Conservation (phyloP, 2,888 invertebrate genomes). For the Phlogophora meticulosa region DNA sequence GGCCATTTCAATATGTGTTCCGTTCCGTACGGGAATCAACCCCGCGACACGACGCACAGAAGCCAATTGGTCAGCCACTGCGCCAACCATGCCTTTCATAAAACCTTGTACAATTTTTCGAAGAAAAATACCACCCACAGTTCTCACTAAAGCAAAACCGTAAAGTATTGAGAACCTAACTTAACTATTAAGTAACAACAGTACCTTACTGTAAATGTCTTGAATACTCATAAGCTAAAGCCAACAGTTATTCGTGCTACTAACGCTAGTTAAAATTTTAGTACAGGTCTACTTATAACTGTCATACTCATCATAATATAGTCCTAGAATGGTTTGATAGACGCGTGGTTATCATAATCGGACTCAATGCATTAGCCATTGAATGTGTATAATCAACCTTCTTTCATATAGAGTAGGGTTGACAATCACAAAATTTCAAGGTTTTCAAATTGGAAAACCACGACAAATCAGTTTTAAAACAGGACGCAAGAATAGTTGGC, state of each 20-base stretch:
- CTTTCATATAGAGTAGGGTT: background rate
- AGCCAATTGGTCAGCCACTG: too few species aligned
- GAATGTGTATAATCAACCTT: background rate
- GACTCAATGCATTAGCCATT: background rate
- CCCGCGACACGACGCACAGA: too few species aligned
- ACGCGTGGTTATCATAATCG: slow-evolving; percentile 26
- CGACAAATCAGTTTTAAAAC: too few species aligned
- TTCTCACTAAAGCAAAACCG: background rate
- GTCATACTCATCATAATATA: slow-evolving; percentile 37
- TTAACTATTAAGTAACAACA: slow-evolving; percentile 41
- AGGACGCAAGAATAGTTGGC: too few species aligned
- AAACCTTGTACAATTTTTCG: too few species aligned
- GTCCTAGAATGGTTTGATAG: slow-evolving; percentile 22
- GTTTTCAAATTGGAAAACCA: too few species aligned
- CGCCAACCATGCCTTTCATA: too few species aligned
- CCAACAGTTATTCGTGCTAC: slow-evolving; percentile 58
- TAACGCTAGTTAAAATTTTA: slow-evolving; percentile 43
- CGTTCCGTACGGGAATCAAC: too few species aligned
- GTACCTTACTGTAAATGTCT: slow-evolving; percentile 33
- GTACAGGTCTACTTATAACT: slow-evolving; percentile 32
- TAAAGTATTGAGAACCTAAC: slow-evolving; percentile 13
- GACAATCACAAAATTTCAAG: too few species aligned
- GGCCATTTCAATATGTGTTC: too few species aligned
- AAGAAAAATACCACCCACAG: slow-evolving; percentile 14
- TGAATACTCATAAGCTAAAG: slow-evolving; percentile 38